Evolutionary conservation across 2,888 invertebrate species (phyloP).

Genomic region (Serrognathus titanus): DNA sequence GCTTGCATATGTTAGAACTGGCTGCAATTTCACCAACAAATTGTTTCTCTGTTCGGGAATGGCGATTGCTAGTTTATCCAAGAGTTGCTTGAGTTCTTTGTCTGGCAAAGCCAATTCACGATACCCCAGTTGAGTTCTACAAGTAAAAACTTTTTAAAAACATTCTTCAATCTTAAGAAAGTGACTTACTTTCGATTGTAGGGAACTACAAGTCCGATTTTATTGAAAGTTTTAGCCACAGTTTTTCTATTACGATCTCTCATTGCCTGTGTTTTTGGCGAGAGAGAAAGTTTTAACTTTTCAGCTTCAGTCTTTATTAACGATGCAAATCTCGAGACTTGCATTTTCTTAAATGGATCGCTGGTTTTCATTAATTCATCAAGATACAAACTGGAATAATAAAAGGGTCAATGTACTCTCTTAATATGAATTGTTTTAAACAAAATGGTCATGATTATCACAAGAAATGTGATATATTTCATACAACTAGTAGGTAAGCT

Average conservation of each 20-base stretch:
- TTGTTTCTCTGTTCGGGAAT: constrained; percentile 58
- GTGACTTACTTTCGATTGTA: constrained; percentile 62
- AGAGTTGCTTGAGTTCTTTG: constrained; percentile 59
- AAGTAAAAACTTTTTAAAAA: constrained; percentile 7
- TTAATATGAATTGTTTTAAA: no score
- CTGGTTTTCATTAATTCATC: constrained; percentile 54
- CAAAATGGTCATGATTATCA: no score
- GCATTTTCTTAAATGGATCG: constrained; percentile 62
- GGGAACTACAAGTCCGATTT: constrained; percentile 82
- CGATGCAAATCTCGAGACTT: constrained; percentile 58
- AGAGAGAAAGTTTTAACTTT: constrained; percentile 57
- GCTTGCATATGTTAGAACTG: constrained; percentile 76
- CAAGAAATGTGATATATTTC: no score
- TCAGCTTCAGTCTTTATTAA: constrained; percentile 62
- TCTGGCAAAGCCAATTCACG: constrained; percentile 53
- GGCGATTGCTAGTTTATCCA: constrained; percentile 62
- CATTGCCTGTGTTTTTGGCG: constrained; percentile 57
- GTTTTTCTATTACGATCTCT: constrained; percentile 59
- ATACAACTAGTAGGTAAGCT: no score
- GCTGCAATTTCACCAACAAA: constrained; percentile 69
- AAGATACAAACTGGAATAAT: constrained; percentile 52
- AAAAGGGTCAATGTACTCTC: neutral
- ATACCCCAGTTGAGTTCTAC: constrained; percentile 75
- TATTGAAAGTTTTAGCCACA: constrained; percentile 73
- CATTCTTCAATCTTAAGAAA: constrained; percentile 1